Evolutionary conservation across 1,140 invertebrate species (phyloP), one percentile per base, ranked within the genome.

Genomic region (Eueides isabella): DNA sequence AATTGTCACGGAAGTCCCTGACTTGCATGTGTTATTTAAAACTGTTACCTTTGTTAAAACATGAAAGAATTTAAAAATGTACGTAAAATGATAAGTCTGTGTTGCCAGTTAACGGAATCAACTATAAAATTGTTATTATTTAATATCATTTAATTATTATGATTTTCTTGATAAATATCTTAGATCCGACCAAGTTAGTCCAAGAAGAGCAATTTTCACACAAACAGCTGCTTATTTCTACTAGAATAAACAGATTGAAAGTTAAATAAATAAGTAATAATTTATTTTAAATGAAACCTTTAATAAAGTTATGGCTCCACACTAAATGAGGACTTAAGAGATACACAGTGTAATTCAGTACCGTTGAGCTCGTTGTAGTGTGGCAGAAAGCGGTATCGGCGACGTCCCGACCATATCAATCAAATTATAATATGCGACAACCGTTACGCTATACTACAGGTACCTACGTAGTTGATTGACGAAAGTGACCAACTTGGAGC

Each of bases 331-430:
- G 85, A 85, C 86, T 84, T 85, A 84, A 88, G 86, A 88, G 86
- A 88, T 87, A 86, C 87, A 85, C 81, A 79, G 82, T 89, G 84
- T 89, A 90, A 92, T 91, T 90, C 84, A 85, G 84, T 91, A 91
- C 91, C 91, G 89, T 91, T 91, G 79, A 82, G 85, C 84, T 83
- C 87, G 86, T 89, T 90, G 76, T 87, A 89, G 81, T 88, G 88
- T 89, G 79, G 85, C 87, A 85, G 87, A 88, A 88, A 88, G 88
- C 88, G 87, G 88, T 88, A 88, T 84, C 62, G 61, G 76, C 85
- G 83, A 91, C 89, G 85, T 89, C 83, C 83, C 77, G 74, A 74
- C 82, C 85, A 91, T 91, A 92, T 92, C 88, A 91, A 90, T 92
- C 90, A 91, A 91, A 90, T 87, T 89, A 86, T 92, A 87, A 90